Percentiles rank a stretch among this genome's conserved stretches.
These are phyloP conservation scores for Dioctria linearis DNA, from an alignment of 2,888 invertebrate species.

Conservation along the genomic window DNA sequence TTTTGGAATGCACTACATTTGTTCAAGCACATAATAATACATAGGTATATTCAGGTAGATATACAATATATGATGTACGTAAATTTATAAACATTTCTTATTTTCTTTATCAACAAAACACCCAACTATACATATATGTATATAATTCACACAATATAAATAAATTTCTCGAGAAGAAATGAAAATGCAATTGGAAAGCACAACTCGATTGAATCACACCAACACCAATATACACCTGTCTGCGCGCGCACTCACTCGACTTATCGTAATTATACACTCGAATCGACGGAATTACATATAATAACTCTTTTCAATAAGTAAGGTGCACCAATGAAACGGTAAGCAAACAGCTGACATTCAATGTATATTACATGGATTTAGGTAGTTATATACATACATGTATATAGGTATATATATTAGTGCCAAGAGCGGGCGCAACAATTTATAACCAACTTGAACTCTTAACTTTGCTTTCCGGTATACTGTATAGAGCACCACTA, in stretches of 20 bases:
- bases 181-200: conserved; percentile 43
- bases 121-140: neutral
- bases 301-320: conserved; percentile 13
- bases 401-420: no score
- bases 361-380: conserved; percentile 8
- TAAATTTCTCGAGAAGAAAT: conserved; percentile 28
- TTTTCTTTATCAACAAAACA: conserved; percentile 4
- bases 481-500: conserved; percentile 25
- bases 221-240: conserved; percentile 9
- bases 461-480: conserved; percentile 10
- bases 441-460: conserved; percentile 43
- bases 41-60: neutral
- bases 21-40: neutral
- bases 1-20: neutral
- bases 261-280: neutral
- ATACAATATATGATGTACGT: no score
- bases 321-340: conserved; percentile 6
- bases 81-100: conserved; percentile 11
- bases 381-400: no score
- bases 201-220: conserved; percentile 8
- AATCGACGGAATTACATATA: neutral
- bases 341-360: conserved; percentile 32
- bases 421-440: neutral
- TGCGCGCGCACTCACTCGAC: neutral
- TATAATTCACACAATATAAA: conserved; percentile 21